These are phyloP conservation scores for Choloepus hoffmanni DNA, from an alignment of 2,113 vertebrate genomes.

Conservation along the genomic window DNA sequence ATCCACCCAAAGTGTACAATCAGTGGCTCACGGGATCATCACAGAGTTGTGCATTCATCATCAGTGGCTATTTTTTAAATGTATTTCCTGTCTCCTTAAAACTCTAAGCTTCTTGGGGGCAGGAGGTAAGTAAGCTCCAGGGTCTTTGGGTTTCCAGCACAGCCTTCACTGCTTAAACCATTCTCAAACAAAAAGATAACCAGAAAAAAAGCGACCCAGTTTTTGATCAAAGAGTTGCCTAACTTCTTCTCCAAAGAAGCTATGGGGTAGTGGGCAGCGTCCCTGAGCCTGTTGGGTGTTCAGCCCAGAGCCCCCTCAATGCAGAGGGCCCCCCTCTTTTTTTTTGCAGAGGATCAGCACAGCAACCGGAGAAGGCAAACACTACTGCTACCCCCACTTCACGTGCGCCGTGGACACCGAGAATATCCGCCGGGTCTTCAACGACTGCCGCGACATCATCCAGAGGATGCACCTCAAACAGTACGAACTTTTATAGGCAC, in stretches of 20 bases:
- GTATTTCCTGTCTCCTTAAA: not conserved
- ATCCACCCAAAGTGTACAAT: too few relatives aligned
- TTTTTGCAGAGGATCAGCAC: constrained; percentile 96
- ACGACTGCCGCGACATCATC: constrained; percentile 99
- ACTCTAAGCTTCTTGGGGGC: not conserved
- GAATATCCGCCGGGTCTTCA: constrained; percentile 98
- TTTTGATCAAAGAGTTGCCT: not conserved
- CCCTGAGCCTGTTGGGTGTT: not conserved
- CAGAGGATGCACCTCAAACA: constrained; percentile 99
- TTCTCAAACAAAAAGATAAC: not conserved
- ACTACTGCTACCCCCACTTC: constrained; percentile 99
- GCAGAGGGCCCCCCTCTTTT: accelerated
- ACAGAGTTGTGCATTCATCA: too few relatives aligned
- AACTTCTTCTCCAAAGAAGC: not conserved
- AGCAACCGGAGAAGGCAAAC: constrained; percentile 95
- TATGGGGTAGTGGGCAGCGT: not conserved
- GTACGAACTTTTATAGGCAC: constrained; percentile 98
- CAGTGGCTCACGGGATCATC: too few relatives aligned
- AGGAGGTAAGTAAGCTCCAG: not conserved
- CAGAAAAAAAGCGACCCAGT: not conserved
- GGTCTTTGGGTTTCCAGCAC: not conserved
- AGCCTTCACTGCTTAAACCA: not conserved
- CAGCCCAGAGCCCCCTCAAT: too few relatives aligned
- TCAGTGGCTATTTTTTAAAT: not conserved
- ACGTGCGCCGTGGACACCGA: constrained; percentile 99